Percentiles rank a stretch among this genome's conserved stretches.
Evolutionary conservation across 2,888 invertebrate genomes (phyloP).

Genomic region (Pycnomerus fuliginosus): DNA sequence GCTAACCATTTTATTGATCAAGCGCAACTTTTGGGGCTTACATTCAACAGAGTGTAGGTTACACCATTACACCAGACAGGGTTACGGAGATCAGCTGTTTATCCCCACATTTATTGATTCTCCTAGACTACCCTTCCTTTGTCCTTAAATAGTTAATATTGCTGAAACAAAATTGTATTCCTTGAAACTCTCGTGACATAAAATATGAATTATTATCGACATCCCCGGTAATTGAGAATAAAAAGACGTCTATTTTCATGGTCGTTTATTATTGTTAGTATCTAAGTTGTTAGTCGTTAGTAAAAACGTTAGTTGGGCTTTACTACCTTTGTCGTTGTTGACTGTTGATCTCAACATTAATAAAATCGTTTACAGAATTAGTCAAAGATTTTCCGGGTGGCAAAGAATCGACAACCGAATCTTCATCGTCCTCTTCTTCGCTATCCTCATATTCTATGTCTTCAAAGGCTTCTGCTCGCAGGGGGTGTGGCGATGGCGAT

Average conservation of each 20-base stretch:
- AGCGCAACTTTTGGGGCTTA: no score
- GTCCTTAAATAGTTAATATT: conserved; percentile 15
- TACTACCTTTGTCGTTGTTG: conserved; percentile 23
- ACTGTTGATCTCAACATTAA: conserved; percentile 29
- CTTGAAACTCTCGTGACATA: background rate
- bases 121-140: conserved; percentile 6
- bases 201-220: background rate
- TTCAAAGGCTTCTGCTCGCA: conserved; percentile 37
- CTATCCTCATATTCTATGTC: conserved; percentile 41
- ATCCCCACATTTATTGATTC: conserved; percentile 23
- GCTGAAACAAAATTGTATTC: background rate
- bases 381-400: conserved; percentile 22
- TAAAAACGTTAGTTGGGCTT: background rate
- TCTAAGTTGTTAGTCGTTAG: background rate
- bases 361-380: conserved; percentile 33
- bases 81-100: conserved; percentile 20
- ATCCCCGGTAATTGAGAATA: background rate
- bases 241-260: background rate
- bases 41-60: conserved; percentile 15
- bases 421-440: conserved; percentile 38
- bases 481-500: conserved; percentile 47
- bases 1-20: no score
- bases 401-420: conserved; percentile 36
- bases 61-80: conserved; percentile 13
- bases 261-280: background rate